These are phyloP conservation scores for Telenomus remus DNA, from an alignment of 1,140 invertebrate species.

Conservation along the genomic window DNA sequence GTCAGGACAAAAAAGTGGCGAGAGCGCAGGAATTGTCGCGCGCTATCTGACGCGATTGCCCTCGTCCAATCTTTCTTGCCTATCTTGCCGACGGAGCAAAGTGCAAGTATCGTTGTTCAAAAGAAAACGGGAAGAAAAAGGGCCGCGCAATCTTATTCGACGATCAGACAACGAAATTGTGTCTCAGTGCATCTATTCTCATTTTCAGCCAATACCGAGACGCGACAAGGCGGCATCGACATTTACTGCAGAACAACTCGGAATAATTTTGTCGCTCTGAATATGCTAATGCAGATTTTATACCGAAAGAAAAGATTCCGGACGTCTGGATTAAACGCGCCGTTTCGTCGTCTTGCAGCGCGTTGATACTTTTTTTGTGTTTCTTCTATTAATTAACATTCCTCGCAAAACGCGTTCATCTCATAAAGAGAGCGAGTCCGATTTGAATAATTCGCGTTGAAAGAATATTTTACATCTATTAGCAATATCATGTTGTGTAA, in stretches of 20 bases:
- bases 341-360: conserved; percentile 1
- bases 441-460: no score
- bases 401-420: neutral
- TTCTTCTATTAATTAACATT: conserved; percentile 1
- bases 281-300: conserved; percentile 44
- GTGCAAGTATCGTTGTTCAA: conserved; percentile 36
- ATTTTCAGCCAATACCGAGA: conserved; percentile 46
- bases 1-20: conserved; percentile 7
- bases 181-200: conserved; percentile 45
- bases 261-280: conserved; percentile 43
- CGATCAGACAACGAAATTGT: conserved; percentile 44
- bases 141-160: conserved; percentile 37
- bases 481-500: no score
- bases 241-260: conserved; percentile 27
- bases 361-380: neutral
- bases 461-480: no score
- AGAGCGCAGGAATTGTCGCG: neutral
- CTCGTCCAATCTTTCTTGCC: conserved; percentile 42
- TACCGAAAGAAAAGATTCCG: conserved; percentile 19
- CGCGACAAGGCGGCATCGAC: conserved; percentile 40
- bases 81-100: conserved; percentile 44
- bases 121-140: conserved; percentile 11
- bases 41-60: conserved; percentile 25
- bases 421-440: no score
- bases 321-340: conserved; percentile 10